These are phyloP conservation scores for Philotrypesis tridentata DNA, from an alignment of 1,140 invertebrate species.

Conservation along the genomic window DNA sequence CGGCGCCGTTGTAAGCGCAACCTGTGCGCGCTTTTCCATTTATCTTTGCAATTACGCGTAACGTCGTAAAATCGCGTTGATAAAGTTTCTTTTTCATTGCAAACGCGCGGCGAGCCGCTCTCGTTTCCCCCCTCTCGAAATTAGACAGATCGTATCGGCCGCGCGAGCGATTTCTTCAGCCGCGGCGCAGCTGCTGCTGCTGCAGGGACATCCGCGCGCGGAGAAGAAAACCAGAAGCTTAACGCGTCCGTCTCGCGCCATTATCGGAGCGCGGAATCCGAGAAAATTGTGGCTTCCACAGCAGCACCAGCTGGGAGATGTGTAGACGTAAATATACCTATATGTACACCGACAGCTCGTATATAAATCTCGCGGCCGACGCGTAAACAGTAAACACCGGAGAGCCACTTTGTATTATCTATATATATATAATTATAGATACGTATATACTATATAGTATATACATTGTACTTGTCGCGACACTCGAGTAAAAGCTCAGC, in stretches of 20 bases:
- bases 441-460: too few relatives aligned
- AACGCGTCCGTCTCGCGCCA: conserved; percentile 40
- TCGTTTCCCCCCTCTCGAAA: not conserved
- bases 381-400: conserved; percentile 19
- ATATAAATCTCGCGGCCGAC: conserved; percentile 22
- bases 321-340: too few relatives aligned
- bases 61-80: not conserved
- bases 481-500: not conserved
- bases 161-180: too few relatives aligned
- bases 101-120: not conserved
- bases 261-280: conserved; percentile 32
- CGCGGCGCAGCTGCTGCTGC: too few relatives aligned
- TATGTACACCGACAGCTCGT: conserved; percentile 14
- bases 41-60: not conserved
- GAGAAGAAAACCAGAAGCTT: not conserved
- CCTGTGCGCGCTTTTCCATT: too few relatives aligned
- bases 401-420: conserved; percentile 22
- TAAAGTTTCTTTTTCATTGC: not conserved
- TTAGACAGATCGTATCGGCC: conserved; percentile 7
- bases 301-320: too few relatives aligned
- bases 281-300: conserved; percentile 36
- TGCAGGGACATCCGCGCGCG: not conserved
- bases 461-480: too few relatives aligned
- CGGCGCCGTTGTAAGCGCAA: too few relatives aligned
- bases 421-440: too few relatives aligned